These are phyloP conservation scores for Etheostoma spectabile DNA, from an alignment of 2,113 vertebrate species.

Conservation along the genomic window DNA sequence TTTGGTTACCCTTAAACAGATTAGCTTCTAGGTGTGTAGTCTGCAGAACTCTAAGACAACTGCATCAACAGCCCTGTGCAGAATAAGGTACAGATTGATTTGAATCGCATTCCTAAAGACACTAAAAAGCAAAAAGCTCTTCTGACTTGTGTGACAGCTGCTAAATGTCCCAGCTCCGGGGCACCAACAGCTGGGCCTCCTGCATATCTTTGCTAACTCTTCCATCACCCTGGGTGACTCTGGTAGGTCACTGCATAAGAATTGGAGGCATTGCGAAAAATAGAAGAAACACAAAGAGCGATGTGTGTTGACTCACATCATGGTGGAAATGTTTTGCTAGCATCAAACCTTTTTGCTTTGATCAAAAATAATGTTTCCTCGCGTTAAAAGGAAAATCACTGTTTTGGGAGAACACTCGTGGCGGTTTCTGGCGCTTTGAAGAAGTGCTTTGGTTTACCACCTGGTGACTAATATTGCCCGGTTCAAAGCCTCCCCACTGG, in stretches of 20 bases:
- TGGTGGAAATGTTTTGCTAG: not conserved
- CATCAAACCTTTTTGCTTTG: slow-evolving; percentile 18
- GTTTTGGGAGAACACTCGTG: slow-evolving; percentile 54
- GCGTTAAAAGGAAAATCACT: slow-evolving; percentile 46
- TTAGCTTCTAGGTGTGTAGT: not conserved
- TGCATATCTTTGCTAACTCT: slow-evolving; percentile 51
- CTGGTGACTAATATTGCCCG: slow-evolving; percentile 57
- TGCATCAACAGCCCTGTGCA: not conserved
- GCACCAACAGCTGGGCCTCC: slow-evolving; percentile 69
- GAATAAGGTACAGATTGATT: not conserved
- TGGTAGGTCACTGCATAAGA: slow-evolving; percentile 46
- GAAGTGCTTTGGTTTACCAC: slow-evolving; percentile 62
- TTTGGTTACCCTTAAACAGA: too few species aligned
- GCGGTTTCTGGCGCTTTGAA: slow-evolving; percentile 61
- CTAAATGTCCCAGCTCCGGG: slow-evolving; percentile 53
- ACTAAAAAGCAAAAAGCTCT: not conserved
- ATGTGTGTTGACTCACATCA: slow-evolving; percentile 8
- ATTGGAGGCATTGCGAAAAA: slow-evolving; percentile 40
- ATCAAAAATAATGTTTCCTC: slow-evolving; percentile 24
- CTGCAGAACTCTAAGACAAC: not conserved
- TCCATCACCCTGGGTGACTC: slow-evolving; percentile 64
- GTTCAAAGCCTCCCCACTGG: slow-evolving; percentile 74
- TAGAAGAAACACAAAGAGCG: slow-evolving; percentile 20
- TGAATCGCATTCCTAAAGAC: slow-evolving; percentile 12
- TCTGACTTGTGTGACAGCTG: slow-evolving; percentile 50